Evolutionary conservation across 2,113 vertebrate species (phyloP).

Genomic region (Mungos mungo): DNA sequence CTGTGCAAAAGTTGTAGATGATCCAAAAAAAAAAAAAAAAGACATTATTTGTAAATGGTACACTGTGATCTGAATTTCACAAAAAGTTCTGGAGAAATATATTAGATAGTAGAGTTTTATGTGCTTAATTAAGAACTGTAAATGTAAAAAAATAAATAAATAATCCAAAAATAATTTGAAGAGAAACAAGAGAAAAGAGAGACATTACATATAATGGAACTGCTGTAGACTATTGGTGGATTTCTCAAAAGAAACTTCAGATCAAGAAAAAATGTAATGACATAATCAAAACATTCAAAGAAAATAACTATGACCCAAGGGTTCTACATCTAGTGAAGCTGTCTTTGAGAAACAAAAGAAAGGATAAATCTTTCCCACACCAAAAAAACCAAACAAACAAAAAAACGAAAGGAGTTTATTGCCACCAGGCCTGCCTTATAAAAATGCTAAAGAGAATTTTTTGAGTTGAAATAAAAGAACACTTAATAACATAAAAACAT

Average conservation of each 20-base stretch:
- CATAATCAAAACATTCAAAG: neutral
- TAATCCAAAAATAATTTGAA: neutral
- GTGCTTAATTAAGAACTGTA: conserved; percentile 66
- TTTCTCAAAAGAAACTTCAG: neutral
- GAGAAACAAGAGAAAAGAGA: neutral
- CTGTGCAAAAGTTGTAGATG: conserved; percentile 97
- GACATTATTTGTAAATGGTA: conserved; percentile 98
- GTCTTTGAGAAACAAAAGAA: neutral
- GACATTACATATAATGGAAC: neutral
- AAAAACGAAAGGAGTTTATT: neutral
- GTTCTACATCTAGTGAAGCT: neutral
- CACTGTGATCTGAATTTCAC: conserved; percentile 93
- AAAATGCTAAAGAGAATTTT: neutral
- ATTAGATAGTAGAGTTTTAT: conserved; percentile 91
- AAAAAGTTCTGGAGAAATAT: conserved; percentile 98
- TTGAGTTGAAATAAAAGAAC: neutral
- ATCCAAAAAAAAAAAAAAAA: conserved; percentile 77
- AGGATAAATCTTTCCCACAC: neutral
- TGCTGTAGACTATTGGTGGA: neutral
- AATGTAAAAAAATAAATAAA: conserved; percentile 23
- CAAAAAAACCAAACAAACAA: neutral
- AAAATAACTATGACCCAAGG: neutral
- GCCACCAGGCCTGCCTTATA: neutral
- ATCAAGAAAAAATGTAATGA: neutral
- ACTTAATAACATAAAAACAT: no score